Evolutionary conservation across 2,113 vertebrate genomes (phyloP), one percentile per base, ranked within the genome.

Genomic region (Sporophila hypoxantha): DNA sequence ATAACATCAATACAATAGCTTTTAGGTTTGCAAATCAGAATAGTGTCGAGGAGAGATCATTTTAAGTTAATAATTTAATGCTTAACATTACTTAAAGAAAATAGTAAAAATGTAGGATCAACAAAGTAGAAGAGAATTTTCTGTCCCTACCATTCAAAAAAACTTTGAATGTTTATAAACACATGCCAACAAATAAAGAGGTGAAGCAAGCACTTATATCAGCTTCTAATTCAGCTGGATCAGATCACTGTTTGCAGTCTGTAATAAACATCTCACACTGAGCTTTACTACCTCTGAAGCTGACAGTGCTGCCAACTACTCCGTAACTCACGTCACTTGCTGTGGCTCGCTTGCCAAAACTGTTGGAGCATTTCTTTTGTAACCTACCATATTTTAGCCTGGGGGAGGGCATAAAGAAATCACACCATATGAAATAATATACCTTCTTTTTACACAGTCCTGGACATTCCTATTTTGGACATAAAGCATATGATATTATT

Each of bases 201-300:
- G 18, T 66, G 26, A 95, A 93, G 65, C 34, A 76, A 49, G 46
- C 13, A 4, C 71, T 85, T 59, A 37, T 87, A 85, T 83, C 55
- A 91, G 5, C 37, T 94, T 91, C 36, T 82, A 89, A 85, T 52
- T 85, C 91, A 94, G 37, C 55, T 85, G 76, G 67, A 79, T 95
- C 89, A 75, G 81, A 95, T 88, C 86, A 89, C 22, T 94, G 62
- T 76, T 94, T 94, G 79, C 76, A 84, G 59, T 52, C 70, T 91
- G 55, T 57, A 92, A 93, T 90, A 96, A 96, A 88, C 82, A 96
- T 88, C 65, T 94, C 76, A 62, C 79, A 67, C 30, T 65, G 67
- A 90, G 50, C 53, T 90, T 93, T 90, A 95, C 92, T 93, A 84
- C n/a, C 92, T 91, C 47, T 53, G 90, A 94, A 91, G 49, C 41